These are phyloP conservation scores for Ovis canadensis DNA, from an alignment of 2,113 vertebrate species.

Conservation along the genomic window DNA sequence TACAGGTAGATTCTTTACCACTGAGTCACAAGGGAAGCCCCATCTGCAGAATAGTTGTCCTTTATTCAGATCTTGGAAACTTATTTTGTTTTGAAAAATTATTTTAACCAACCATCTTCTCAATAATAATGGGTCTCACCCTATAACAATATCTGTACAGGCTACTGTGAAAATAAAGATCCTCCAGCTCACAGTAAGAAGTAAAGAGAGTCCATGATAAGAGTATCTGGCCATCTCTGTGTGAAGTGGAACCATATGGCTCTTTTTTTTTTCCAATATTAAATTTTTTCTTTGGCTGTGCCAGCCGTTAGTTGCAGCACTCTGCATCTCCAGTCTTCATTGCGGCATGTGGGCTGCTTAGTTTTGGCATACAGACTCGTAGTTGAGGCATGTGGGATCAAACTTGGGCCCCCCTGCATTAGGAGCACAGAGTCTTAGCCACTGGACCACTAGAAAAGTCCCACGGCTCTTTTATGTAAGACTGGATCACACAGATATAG, in stretches of 20 bases:
- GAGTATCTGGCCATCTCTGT: not conserved
- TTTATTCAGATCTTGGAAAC: not conserved
- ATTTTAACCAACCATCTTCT: not conserved
- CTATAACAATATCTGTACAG: not conserved
- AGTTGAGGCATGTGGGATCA: not conserved
- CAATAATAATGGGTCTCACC: not conserved
- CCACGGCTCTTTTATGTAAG: not conserved
- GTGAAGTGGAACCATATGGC: not conserved
- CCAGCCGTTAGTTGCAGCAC: not conserved
- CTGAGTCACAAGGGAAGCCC: not conserved
- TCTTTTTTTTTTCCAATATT: not conserved
- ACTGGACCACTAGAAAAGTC: not conserved
- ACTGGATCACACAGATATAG: not conserved
- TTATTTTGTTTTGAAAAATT: not conserved
- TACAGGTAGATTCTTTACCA: not conserved
- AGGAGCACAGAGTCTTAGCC: not conserved
- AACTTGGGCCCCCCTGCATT: not conserved
- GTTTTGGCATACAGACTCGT: not conserved
- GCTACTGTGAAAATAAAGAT: not conserved
- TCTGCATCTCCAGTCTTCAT: fast-evolving
- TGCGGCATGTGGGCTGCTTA: not conserved
- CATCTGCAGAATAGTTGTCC: not conserved
- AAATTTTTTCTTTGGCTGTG: not conserved
- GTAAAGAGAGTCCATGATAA: not conserved
- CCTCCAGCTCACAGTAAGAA: not conserved